phyloP scores from a whole-genome alignment of 2,888 invertebrate genomes.

The Trachelus troglodyta region DNA sequence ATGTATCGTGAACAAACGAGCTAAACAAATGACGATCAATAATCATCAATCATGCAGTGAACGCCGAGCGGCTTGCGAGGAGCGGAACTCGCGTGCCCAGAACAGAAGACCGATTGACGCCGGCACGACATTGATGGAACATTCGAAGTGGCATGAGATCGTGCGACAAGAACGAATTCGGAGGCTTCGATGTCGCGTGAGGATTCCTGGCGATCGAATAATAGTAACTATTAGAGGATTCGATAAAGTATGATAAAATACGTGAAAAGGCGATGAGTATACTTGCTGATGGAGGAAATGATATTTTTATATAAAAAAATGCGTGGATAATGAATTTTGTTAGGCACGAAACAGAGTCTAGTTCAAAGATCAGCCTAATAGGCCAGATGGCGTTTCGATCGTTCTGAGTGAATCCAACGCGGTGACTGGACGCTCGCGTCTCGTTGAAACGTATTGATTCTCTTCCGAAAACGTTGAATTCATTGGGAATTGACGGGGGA shows the following conservation, averaged over 20 bases:
- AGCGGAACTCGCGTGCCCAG: constrained; percentile 23
- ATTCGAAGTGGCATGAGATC: constrained; percentile 19
- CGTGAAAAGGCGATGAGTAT: background rate
- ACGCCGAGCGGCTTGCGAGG: constrained; percentile 4
- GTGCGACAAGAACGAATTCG: constrained; percentile 15
- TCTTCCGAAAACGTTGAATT: constrained; percentile 65
- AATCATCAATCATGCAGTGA: constrained; percentile 22
- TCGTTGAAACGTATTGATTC: constrained; percentile 61
- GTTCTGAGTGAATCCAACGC: background rate
- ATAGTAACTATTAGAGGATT: background rate
- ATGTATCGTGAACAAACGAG: constrained; percentile 14
- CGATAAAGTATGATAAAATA: background rate
- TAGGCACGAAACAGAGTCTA: background rate
- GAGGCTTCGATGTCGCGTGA: background rate
- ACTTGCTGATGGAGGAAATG: background rate
- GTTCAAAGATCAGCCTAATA: background rate
- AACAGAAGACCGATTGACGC: constrained; percentile 38
- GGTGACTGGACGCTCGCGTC: background rate
- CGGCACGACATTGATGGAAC: constrained; percentile 38
- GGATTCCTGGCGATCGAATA: background rate
- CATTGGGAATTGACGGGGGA: constrained; percentile 67
- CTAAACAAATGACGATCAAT: constrained; percentile 24
- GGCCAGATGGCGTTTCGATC: background rate
- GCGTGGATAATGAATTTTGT: background rate
- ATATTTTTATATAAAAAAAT: background rate